These are phyloP conservation scores for Antitype chi DNA, from an alignment of 2,888 invertebrate species.

Conservation along the genomic window DNA sequence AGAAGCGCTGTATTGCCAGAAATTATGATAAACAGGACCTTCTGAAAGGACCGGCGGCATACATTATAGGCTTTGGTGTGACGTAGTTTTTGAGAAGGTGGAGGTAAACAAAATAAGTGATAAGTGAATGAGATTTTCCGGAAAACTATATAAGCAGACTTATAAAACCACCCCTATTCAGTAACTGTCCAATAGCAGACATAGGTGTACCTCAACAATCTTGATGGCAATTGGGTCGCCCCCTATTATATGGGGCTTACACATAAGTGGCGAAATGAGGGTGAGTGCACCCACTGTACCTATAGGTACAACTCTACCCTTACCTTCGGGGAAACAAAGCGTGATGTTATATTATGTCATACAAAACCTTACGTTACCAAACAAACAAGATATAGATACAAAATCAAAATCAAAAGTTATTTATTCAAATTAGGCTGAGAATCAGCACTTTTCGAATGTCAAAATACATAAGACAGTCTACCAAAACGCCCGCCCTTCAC, in stretches of 20 bases:
- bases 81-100: constrained; percentile 14
- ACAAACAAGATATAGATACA: not conserved
- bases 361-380: not conserved
- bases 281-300: no score
- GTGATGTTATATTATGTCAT: no score
- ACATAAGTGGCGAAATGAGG: no score
- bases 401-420: no score
- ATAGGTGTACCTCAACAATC: not conserved
- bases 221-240: no score
- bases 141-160: not conserved
- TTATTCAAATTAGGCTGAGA: no score
- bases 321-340: no score
- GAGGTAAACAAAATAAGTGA: constrained; percentile 15
- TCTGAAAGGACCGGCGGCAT: constrained; percentile 52
- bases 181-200: not conserved
- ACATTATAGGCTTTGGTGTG: constrained; percentile 47
- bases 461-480: no score
- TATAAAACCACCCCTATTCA: not conserved
- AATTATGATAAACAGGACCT: constrained; percentile 82
- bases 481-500: no score
- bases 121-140: not conserved
- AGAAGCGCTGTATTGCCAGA: constrained; percentile 77
- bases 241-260: no score
- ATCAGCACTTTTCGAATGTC: no score
- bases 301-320: no score